A percentile compares a stretch with the other conserved stretches of the same genome.
phyloP scores from a whole-genome alignment of 2,113 vertebrate genomes.

The Carassius carassius region DNA sequence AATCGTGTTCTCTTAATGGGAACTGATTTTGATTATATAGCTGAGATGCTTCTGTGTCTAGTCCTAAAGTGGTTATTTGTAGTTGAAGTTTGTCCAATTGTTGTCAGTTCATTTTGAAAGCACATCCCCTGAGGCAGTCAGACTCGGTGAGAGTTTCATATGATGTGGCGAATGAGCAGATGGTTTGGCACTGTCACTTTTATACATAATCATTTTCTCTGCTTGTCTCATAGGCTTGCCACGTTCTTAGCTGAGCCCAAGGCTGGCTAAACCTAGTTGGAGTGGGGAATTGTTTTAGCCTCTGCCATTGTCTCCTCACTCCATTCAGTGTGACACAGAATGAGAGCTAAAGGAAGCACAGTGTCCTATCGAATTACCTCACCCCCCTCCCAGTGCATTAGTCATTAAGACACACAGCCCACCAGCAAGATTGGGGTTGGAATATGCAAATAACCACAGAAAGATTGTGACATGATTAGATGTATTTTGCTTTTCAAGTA shows the following conservation, averaged over 20 bases:
- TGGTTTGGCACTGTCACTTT: constrained; percentile 38
- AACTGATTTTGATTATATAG: neutral
- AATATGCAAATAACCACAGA: neutral
- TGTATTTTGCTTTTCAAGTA: too few relatives aligned
- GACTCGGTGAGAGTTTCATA: constrained; percentile 1
- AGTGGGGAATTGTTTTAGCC: constrained; percentile 29
- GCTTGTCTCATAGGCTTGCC: constrained; percentile 20
- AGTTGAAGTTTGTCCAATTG: constrained; percentile 5
- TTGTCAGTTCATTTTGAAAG: constrained; percentile 3
- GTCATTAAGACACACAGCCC: constrained; percentile 1
- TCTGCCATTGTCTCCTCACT: constrained; percentile 21
- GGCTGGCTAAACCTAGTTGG: constrained; percentile 17
- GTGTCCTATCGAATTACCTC: neutral
- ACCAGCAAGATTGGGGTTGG: neutral
- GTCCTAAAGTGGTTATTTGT: constrained; percentile 12
- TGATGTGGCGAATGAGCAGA: constrained; percentile 18
- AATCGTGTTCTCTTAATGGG: neutral
- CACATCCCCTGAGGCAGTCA: neutral
- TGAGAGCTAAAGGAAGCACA: constrained; percentile 12
- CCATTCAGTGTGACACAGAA: constrained; percentile 21
- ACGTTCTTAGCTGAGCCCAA: constrained; percentile 7
- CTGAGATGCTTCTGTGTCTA: neutral
- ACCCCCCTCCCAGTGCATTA: neutral
- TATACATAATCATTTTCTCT: constrained; percentile 12
- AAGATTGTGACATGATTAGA: neutral